phyloP scores from a whole-genome alignment of 2,113 vertebrate species.

The Deroptyus accipitrinus region DNA sequence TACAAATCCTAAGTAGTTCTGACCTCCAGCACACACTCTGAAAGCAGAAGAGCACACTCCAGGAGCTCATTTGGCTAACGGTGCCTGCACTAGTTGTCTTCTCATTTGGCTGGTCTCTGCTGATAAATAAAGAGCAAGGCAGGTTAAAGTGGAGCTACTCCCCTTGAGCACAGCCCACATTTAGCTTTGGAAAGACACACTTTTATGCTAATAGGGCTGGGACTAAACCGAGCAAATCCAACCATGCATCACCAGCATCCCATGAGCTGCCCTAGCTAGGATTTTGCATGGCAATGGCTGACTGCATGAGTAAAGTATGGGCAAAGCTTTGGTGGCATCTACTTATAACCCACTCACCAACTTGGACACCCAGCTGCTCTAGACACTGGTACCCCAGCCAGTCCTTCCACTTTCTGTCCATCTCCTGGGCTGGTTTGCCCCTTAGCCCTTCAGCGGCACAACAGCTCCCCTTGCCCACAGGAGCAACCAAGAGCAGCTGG shows the following conservation, averaged over 20 bases:
- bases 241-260: not conserved
- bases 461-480: not conserved
- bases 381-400: not conserved
- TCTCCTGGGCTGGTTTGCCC: not conserved
- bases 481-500: not conserved
- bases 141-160: not conserved
- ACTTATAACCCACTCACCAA: not conserved
- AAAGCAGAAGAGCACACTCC: not conserved
- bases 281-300: constrained; percentile 4
- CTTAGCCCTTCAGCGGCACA: not conserved
- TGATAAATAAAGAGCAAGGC: not conserved
- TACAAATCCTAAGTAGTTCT: not conserved
- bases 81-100: not conserved
- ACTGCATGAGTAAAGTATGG: not conserved
- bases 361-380: not conserved
- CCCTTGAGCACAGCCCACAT: not conserved
- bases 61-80: not conserved
- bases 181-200: not conserved
- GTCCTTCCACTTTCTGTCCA: not conserved
- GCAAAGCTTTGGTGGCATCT: not conserved
- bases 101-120: not conserved
- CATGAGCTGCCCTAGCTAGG: not conserved
- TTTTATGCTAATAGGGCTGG: not conserved
- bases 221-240: not conserved
- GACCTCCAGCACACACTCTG: not conserved